Evolutionary conservation across 2,797 vertebrate genomes (phyloP).

Genomic region (Amblyopsis hoosieri): DNA sequence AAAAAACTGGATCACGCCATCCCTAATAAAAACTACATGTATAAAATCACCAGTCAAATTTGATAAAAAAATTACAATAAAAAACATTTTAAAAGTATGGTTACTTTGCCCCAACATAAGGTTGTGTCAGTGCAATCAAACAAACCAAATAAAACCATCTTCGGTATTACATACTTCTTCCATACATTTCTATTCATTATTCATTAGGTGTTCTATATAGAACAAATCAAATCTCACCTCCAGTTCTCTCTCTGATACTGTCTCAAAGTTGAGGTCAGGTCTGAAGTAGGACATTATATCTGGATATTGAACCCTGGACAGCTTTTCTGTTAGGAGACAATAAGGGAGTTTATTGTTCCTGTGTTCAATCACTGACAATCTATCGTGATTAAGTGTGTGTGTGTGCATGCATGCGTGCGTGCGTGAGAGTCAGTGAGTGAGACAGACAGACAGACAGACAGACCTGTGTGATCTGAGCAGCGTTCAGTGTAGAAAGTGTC

Average conservation of each 20-base stretch:
- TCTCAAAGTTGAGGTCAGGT: slow-evolving; percentile 86
- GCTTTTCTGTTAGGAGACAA: slow-evolving; percentile 81
- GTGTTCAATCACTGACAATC: not conserved
- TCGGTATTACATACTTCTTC: too few species aligned
- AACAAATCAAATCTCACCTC: slow-evolving; percentile 76
- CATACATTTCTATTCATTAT: too few species aligned
- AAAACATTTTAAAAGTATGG: too few species aligned
- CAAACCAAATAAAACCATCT: too few species aligned
- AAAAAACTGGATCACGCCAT: too few species aligned
- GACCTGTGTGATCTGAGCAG: slow-evolving; percentile 81
- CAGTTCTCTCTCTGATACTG: slow-evolving; percentile 80
- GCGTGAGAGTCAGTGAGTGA: not conserved
- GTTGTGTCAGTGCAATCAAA: too few species aligned
- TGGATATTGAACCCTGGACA: slow-evolving; percentile 80
- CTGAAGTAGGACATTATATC: slow-evolving; percentile 80
- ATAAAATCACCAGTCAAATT: too few species aligned
- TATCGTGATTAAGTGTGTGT: not conserved
- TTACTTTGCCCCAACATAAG: too few species aligned
- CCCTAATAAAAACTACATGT: too few species aligned
- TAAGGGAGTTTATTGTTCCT: not conserved
- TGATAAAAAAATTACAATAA: too few species aligned
- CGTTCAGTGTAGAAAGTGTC: slow-evolving; percentile 84
- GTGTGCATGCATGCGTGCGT: not conserved
- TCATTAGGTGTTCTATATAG: too few species aligned
- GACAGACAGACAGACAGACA: slow-evolving; percentile 28